phyloP scores from a whole-genome alignment of 2,888 invertebrate genomes.

The Lasioglossum marginatum region DNA sequence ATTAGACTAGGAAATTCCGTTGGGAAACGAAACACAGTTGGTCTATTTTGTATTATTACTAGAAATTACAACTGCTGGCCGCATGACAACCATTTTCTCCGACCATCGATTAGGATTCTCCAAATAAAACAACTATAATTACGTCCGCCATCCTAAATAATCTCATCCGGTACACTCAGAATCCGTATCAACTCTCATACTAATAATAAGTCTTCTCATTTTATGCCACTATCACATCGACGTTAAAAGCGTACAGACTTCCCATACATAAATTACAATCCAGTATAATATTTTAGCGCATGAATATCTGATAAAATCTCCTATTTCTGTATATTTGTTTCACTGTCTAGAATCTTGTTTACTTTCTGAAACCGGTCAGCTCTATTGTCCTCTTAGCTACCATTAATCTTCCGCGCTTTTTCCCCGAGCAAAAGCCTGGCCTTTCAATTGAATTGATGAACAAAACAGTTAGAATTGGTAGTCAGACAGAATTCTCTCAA shows the following conservation, averaged over 20 bases:
- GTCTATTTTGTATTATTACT: neutral
- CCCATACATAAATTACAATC: neutral
- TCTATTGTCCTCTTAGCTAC: neutral
- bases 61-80: slow-evolving; percentile 10
- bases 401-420: neutral
- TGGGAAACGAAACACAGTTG: slow-evolving; percentile 26
- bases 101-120: neutral
- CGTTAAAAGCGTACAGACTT: neutral
- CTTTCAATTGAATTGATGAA: neutral
- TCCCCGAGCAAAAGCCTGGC: neutral
- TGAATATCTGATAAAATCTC: neutral
- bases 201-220: neutral
- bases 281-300: neutral
- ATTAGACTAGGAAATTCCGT: slow-evolving; percentile 32
- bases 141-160: neutral
- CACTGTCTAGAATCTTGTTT: neutral
- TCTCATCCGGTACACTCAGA: neutral
- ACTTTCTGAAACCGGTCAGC: neutral
- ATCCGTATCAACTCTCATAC: neutral
- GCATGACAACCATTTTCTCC: neutral
- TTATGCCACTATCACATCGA: neutral
- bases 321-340: neutral
- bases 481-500: neutral
- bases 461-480: neutral
- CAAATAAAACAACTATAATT: slow-evolving; percentile 2